Evolutionary conservation across 2,888 invertebrate species (phyloP).

Genomic region (Chorisops tibialis): DNA sequence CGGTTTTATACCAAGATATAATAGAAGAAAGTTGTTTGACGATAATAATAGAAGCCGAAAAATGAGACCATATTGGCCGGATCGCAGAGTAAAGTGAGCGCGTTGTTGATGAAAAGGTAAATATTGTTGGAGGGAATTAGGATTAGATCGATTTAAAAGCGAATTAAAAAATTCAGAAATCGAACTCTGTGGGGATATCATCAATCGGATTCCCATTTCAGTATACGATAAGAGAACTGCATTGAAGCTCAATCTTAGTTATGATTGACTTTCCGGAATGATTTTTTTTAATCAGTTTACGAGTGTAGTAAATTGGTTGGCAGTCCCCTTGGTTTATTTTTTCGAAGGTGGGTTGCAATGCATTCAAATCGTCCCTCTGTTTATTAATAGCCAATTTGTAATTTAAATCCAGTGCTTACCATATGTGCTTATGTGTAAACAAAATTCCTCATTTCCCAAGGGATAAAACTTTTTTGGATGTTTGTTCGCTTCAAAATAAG

Average conservation of each 20-base stretch:
- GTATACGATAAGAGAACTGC: not conserved
- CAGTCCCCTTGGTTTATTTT: too few species aligned
- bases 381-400: constrained; percentile 29
- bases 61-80: constrained; percentile 7
- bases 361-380: constrained; percentile 22
- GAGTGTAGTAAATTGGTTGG: too few species aligned
- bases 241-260: constrained; percentile 5
- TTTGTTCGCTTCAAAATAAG: too few species aligned
- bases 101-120: constrained; percentile 8
- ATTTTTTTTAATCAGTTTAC: constrained; percentile 3
- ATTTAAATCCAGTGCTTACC: constrained; percentile 25
- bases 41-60: not conserved
- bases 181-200: constrained; percentile 11
- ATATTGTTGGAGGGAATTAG: constrained; percentile 19
- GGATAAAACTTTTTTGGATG: too few species aligned
- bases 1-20: not conserved
- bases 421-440: constrained; percentile 25
- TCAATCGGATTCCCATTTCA: not conserved
- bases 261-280: constrained; percentile 16
- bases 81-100: constrained; percentile 11
- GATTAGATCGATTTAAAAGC: constrained; percentile 18
- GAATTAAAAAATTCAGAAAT: constrained; percentile 12
- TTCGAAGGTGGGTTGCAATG: not conserved
- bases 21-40: not conserved
- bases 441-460: too few species aligned